Conservation (phyloP, 2,888 invertebrate genomes). For the Candidula unifasciata region DNA sequence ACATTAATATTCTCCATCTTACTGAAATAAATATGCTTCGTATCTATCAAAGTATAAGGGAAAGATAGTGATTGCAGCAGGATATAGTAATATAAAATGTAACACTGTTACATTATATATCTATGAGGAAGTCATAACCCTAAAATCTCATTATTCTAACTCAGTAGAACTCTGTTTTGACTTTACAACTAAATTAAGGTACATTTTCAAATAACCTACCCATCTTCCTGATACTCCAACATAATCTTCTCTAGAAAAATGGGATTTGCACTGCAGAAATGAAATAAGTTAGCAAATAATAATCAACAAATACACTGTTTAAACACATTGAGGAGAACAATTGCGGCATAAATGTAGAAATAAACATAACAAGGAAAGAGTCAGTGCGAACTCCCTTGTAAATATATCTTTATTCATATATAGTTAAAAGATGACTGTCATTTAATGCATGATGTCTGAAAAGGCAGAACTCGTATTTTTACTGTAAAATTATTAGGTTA, state of each 20-base stretch:
- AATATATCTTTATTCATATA: no score
- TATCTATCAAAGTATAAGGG: not conserved
- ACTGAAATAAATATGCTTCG: not conserved
- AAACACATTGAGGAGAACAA: not conserved
- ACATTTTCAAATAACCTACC: conserved; percentile 59
- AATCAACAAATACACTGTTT: conserved; percentile 6
- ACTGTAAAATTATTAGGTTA: no score
- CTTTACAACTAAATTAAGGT: not conserved
- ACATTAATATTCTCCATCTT: no score
- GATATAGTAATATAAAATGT: no score
- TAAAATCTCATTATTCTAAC: not conserved
- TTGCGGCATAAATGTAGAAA: not conserved
- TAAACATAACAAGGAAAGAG: no score
- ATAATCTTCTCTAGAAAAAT: conserved; percentile 74
- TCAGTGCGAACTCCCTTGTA: not conserved
- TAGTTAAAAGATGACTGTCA: no score
- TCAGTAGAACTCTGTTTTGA: not conserved
- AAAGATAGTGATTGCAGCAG: not conserved
- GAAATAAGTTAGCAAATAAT: conserved; percentile 13
- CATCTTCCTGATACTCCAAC: conserved; percentile 65
- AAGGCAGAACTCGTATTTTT: no score
- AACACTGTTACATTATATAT: no score
- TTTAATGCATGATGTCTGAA: no score
- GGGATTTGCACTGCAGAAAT: conserved; percentile 73
- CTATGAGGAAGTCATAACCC: no score